Base-by-base conservation (phyloP, 2,888 invertebrate species). In the Morpho achilles region DNA sequence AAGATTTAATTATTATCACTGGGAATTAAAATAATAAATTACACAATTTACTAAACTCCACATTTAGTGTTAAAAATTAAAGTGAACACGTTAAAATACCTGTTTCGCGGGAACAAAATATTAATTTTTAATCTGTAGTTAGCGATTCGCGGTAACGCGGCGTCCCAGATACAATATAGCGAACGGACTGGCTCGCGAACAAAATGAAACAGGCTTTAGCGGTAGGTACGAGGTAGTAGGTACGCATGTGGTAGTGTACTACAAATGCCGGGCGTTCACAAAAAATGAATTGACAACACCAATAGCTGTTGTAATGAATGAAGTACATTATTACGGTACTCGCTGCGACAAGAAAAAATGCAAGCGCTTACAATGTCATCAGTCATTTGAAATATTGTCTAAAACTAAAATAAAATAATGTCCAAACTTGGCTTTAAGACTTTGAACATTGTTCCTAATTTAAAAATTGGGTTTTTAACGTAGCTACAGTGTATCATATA, bases 91-190 rank as follows among this genome's bases (percentile, higher is more conserved):
- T 45, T 58, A 49, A 42, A 60, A 55, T 58, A 63, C 60, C 58
- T 63, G 85, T 77, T 70, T 63, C 79, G 77, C 80, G 82, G 79
- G 77, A 83, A 73, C 61, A 73, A 16, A 22, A 45, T 44, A 9
- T 66, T 74, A 48, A 45, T 67, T 68, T 66, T 65, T 77, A 69
- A 71, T 82, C 75, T 82, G 75, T 82, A 75, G 70, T 65, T 7
- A 57, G 43, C 39, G 71, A 71, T 61, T 66, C 76, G 79, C 81
- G 82, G 74, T 82, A 79, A 84, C 77, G 67, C 87, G 83, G 69
- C 79, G 72, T 72, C 58, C 66, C 76, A 70, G 74, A 68, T 67
- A 67, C 76, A 73, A 75, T 67, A 70, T 75, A 68, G 66, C 75
- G 69, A 74, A 73, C 76, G 70, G 65, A 85, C 86, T 84, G 85